phyloP scores from a whole-genome alignment of 2,888 invertebrate genomes.

The Trachelus iudaicus region DNA sequence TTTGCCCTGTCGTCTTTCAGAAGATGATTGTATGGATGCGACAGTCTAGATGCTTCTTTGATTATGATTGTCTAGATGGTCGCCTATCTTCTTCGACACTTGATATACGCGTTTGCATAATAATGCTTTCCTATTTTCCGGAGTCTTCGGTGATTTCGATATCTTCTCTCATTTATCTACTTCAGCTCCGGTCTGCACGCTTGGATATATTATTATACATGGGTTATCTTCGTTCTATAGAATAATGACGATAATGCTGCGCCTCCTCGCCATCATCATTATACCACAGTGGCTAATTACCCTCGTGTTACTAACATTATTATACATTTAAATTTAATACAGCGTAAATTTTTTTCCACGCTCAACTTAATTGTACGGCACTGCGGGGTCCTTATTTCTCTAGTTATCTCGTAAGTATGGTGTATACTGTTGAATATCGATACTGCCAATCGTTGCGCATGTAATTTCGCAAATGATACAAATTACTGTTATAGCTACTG shows the following conservation, averaged over 20 bases:
- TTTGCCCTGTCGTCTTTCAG: not conserved
- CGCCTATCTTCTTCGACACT: not conserved
- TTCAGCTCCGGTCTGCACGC: not conserved
- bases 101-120: not conserved
- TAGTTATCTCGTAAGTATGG: not conserved
- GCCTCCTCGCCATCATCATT: not conserved
- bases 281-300: not conserved
- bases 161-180: not conserved
- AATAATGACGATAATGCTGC: not conserved
- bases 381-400: not conserved
- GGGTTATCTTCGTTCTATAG: not conserved
- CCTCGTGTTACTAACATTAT: not conserved
- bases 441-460: not conserved
- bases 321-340: slow-evolving; percentile 1
- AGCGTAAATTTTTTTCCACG: not conserved
- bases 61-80: not conserved
- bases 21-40: not conserved
- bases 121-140: not conserved
- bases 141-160: not conserved
- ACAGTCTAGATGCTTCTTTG: not conserved
- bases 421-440: not conserved
- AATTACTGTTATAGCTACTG: not conserved
- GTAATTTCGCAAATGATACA: not conserved
- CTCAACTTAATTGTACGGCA: not conserved
- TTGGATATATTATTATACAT: not conserved